Evolutionary conservation across 2,797 vertebrate species (phyloP), one percentile per base, ranked within the genome.

Genomic region (Rhabdomys pumilio): DNA sequence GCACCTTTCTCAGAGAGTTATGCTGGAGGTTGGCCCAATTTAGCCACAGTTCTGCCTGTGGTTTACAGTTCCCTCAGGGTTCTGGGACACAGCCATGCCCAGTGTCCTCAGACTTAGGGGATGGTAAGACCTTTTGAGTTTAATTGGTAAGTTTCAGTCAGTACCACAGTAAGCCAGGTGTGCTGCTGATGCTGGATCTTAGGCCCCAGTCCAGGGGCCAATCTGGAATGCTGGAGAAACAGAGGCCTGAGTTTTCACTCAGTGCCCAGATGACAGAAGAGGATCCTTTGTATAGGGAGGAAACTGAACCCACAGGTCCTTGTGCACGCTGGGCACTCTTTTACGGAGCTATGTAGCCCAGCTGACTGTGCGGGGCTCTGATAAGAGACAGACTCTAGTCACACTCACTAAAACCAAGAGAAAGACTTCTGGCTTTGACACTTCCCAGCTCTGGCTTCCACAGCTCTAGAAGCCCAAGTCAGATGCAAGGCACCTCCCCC

Each of bases 381-480:
- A 50, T 0, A 11, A 11, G 20, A 55, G 57, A 69, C 53, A 72
- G 59, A 55, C 44, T 73, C 50, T 47, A 57, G 69, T 69, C 0
- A 34, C 79, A 81, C 67, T 84, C 22, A 9, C 38, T 84, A 61
- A 44, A 29, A 55, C 61, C 55, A 69, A 85, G 72, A 79, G 55
- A 77, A 31, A 79, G 50, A 72, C 87, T 91, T 85, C 69, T 41
- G 91, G 55, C 59, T 65, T 4, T 80, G 82, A 38, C 84, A 38
- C 34, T 22, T 55, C n/a, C n/a, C 77, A 91, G 89, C 87, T 63
- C 47, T 55, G 76, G 92, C 90, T 75, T 26, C 9, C 26, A 85
- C 95, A 95, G 92, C 88, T 82, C 84, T 94, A n/a, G 87, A 55
- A 81, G 87, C 53, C 41, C 38, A 41, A 34, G 34, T 83, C 89